Conservation (phyloP, 2,888 invertebrate species). For the Tethea ocularis region DNA sequence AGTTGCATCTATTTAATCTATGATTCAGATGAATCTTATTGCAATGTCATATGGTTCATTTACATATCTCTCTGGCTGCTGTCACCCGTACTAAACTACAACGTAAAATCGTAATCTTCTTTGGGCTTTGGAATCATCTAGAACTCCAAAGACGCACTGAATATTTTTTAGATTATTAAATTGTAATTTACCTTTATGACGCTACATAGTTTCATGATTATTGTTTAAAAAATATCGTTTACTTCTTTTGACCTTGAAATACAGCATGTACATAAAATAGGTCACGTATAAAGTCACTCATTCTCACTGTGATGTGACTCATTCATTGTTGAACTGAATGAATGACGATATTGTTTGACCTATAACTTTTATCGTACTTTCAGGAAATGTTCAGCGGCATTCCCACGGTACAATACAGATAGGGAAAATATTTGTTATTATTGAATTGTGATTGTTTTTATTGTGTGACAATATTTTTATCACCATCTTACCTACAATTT, state of each 20-base stretch:
- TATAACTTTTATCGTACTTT: slow-evolving; percentile 5
- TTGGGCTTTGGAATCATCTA: no score
- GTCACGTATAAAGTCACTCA: background rate
- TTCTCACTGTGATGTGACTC: background rate
- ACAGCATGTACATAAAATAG: background rate
- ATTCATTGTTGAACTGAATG: background rate
- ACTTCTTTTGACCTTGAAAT: background rate
- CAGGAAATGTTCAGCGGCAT: slow-evolving; percentile 12
- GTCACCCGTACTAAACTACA: no score
- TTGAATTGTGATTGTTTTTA: background rate
- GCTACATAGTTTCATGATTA: no score
- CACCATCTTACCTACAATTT: background rate
- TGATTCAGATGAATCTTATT: no score
- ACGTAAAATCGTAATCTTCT: no score
- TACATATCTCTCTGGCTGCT: no score
- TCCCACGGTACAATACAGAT: slow-evolving; percentile 8
- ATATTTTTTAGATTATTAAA: no score
- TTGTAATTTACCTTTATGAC: no score
- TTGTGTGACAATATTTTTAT: background rate
- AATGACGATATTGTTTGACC: slow-evolving; percentile 7
- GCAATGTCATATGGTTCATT: no score
- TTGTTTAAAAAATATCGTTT: no score
- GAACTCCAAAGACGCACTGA: no score
- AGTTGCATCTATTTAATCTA: no score
- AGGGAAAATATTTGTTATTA: background rate